Evolutionary conservation across 2,797 vertebrate genomes (phyloP).

Genomic region (Tapirus indicus): DNA sequence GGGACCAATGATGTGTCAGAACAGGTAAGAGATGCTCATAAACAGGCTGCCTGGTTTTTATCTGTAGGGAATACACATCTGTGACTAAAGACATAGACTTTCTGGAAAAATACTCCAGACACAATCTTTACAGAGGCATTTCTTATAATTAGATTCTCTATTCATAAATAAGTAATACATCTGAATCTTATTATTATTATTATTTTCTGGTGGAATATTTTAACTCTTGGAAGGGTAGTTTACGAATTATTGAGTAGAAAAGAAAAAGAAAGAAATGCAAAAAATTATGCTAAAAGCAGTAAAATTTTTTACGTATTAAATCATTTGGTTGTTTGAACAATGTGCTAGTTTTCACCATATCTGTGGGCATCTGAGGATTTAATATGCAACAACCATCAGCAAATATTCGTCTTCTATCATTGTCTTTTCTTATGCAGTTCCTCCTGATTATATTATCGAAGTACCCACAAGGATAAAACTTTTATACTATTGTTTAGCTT

Average conservation of each 20-base stretch:
- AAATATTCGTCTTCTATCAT: neutral
- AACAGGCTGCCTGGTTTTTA: constrained; percentile 32
- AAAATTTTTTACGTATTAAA: neutral
- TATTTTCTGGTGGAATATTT: neutral
- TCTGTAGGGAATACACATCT: neutral
- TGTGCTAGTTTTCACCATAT: neutral
- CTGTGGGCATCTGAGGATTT: neutral
- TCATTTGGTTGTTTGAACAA: neutral
- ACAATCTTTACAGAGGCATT: neutral
- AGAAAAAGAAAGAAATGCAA: neutral
- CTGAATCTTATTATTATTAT: neutral
- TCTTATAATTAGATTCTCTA: neutral
- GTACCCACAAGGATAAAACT: neutral
- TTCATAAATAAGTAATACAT: neutral
- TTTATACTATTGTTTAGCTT: neutral
- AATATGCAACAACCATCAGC: neutral
- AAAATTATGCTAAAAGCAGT: neutral
- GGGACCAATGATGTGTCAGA: constrained; percentile 29
- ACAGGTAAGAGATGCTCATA: neutral
- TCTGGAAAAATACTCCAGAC: neutral
- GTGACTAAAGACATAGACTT: neutral
- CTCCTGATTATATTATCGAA: neutral
- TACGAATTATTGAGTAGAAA: constrained; percentile 25
- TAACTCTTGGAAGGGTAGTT: neutral
- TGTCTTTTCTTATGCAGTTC: neutral